Conservation (phyloP, 2,888 invertebrate genomes). For the Lasius platythorax region DNA sequence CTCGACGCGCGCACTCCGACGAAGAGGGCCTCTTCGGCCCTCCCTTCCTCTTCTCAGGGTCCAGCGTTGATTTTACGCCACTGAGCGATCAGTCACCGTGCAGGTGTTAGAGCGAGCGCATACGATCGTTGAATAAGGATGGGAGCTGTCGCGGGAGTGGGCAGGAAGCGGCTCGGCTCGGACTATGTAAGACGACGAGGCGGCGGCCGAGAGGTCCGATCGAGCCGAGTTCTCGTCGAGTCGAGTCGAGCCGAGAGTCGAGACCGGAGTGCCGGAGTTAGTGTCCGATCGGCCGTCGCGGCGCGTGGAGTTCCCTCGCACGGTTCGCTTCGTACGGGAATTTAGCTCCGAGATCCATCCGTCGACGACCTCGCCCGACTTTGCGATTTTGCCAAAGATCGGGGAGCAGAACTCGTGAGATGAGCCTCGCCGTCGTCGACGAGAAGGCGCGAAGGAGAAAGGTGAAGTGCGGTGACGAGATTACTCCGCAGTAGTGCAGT, state of each 20-base stretch:
- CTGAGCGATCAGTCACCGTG: slow-evolving; percentile 30
- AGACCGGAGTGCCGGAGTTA: slow-evolving; percentile 14
- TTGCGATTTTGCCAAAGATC: neutral
- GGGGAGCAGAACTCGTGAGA: slow-evolving; percentile 2
- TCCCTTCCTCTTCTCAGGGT: neutral
- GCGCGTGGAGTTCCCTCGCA: slow-evolving; percentile 72
- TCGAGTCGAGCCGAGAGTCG: slow-evolving; percentile 59
- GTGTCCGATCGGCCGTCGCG: slow-evolving; percentile 79
- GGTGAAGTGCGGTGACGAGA: slow-evolving; percentile 26
- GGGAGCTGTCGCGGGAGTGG: slow-evolving; percentile 53
- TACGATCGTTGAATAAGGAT: slow-evolving; percentile 30
- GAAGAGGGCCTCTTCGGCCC: neutral
- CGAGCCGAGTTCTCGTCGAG: slow-evolving; percentile 72
- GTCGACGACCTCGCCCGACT: too few relatives aligned
- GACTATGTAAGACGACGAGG: slow-evolving; percentile 78
- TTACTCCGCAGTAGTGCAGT: neutral
- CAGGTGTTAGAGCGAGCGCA: slow-evolving; percentile 49
- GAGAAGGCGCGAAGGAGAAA: slow-evolving; percentile 33
- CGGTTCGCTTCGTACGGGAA: neutral
- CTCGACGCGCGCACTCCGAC: neutral
- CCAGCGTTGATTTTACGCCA: slow-evolving; percentile 32
- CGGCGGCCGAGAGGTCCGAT: slow-evolving; percentile 60
- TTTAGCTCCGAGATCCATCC: neutral
- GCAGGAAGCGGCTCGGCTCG: slow-evolving; percentile 72
- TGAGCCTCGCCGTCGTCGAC: slow-evolving; percentile 5